Conservation (phyloP, 2,797 vertebrate genomes). For the Notoglanidium macrostoma region DNA sequence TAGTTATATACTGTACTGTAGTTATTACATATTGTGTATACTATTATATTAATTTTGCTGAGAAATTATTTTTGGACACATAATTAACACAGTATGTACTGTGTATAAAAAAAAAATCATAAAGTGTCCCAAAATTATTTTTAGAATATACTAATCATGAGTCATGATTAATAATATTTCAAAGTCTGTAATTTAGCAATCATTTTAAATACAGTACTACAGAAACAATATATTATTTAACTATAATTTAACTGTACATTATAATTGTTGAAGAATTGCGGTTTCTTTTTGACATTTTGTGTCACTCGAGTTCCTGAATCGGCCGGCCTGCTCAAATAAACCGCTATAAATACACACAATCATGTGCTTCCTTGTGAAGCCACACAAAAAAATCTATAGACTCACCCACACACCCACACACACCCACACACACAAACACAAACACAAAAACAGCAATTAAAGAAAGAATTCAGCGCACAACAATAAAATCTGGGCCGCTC, state of each 20-base stretch:
- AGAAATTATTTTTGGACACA: neutral
- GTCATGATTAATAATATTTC: neutral
- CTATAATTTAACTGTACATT: neutral
- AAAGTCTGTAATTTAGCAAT: neutral
- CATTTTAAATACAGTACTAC: neutral
- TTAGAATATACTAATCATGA: neutral
- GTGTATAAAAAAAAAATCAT: neutral
- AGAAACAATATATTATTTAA: neutral
- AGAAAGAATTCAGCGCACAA: constrained; percentile 40
- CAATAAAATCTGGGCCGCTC: constrained; percentile 40
- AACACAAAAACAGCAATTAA: constrained; percentile 43
- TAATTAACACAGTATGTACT: neutral
- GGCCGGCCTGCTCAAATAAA: constrained; percentile 11
- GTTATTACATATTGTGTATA: too few relatives aligned
- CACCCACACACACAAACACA: neutral
- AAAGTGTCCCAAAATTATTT: neutral
- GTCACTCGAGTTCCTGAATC: neutral
- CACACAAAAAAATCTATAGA: constrained; percentile 13
- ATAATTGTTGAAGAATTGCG: neutral
- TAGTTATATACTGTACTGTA: neutral
- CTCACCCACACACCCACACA: neutral
- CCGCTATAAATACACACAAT: constrained; percentile 35
- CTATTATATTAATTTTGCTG: neutral
- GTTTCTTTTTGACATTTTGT: neutral
- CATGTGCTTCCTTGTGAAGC: neutral